These are phyloP conservation scores for Agrochola circellaris DNA, from an alignment of 2,888 invertebrate species.

Conservation along the genomic window DNA sequence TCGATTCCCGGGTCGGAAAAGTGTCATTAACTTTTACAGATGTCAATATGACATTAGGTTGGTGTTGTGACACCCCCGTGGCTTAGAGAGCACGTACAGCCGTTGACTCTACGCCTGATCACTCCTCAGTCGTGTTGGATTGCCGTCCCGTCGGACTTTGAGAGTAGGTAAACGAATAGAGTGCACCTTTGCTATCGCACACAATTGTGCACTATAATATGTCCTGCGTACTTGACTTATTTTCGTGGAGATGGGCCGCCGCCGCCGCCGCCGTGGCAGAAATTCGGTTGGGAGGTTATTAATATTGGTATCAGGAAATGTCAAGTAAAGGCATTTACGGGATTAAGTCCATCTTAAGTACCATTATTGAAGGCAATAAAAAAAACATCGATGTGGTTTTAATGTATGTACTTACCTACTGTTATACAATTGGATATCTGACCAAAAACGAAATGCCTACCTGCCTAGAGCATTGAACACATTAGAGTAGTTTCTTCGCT, in stretches of 20 bases:
- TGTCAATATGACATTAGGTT: too few relatives aligned
- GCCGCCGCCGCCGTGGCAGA: background rate
- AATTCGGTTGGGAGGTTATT: background rate
- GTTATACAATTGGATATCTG: background rate
- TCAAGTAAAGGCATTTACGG: background rate
- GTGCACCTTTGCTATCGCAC: too few relatives aligned
- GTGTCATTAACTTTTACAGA: too few relatives aligned
- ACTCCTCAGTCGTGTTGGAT: too few relatives aligned
- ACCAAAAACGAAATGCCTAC: constrained; percentile 78
- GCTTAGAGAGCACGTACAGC: too few relatives aligned
- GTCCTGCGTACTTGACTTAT: background rate
- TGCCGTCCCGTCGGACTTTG: too few relatives aligned
- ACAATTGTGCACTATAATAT: too few relatives aligned
- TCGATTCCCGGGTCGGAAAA: background rate
- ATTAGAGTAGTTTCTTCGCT: constrained; percentile 97
- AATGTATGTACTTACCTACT: background rate
- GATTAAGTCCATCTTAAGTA: background rate
- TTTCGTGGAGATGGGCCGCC: background rate
- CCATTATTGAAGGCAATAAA: background rate
- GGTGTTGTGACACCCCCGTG: too few relatives aligned
- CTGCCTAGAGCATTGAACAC: constrained; percentile 97
- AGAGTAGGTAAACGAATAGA: too few relatives aligned
- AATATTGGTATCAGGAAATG: background rate
- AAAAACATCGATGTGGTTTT: background rate
- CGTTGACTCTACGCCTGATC: too few relatives aligned